Conservation (phyloP, 2,797 vertebrate species). For the Trachops cirrhosus region DNA sequence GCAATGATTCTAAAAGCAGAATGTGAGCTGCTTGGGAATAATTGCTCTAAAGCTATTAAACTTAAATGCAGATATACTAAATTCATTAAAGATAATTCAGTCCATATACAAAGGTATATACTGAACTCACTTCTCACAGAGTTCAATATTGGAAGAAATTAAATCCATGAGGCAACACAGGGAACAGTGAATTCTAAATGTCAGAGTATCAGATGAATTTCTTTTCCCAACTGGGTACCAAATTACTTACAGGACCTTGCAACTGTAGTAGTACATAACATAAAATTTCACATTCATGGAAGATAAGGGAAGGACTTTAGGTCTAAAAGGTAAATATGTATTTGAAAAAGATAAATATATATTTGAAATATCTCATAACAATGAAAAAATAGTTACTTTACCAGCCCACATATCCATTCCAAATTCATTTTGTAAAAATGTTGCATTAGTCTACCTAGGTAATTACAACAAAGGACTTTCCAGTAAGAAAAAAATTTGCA, state of each 20-base stretch:
- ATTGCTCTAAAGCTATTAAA: background rate
- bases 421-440: conserved; percentile 43
- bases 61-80: background rate
- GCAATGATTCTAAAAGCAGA: background rate
- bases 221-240: background rate
- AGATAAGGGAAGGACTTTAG: background rate
- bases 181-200: conserved; percentile 9
- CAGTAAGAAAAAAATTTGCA: conserved; percentile 25
- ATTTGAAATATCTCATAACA: conserved; percentile 6
- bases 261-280: background rate
- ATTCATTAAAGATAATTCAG: background rate
- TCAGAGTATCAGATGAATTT: conserved; percentile 25
- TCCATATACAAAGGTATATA: background rate
- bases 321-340: conserved; percentile 14
- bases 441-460: background rate
- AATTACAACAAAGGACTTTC: conserved; percentile 33
- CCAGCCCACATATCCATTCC: background rate
- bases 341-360: conserved; percentile 33
- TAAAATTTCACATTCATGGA: conserved; percentile 1
- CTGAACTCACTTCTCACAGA: background rate
- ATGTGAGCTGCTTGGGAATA: background rate
- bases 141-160: background rate
- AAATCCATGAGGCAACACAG: conserved; percentile 1
- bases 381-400: background rate
- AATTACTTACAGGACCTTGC: background rate